Percentiles rank a stretch among this genome's conserved stretches.
These are phyloP conservation scores for Apostichopus californicus DNA, from an alignment of 35 echinoderm and acorn worm species.

Conservation along the genomic window DNA sequence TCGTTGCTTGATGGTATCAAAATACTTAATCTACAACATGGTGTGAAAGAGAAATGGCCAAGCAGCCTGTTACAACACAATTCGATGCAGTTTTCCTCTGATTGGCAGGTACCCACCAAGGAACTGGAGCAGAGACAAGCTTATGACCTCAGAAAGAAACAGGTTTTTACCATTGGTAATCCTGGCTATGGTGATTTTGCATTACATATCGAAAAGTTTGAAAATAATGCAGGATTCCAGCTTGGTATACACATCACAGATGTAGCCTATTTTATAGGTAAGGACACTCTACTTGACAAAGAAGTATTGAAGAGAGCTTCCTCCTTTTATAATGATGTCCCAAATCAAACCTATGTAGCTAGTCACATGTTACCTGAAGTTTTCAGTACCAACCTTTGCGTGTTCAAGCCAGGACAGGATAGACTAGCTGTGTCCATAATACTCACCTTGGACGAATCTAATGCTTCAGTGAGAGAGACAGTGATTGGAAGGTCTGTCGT, in stretches of 20 bases:
- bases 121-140: constrained; percentile 53
- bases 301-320: constrained; percentile 67
- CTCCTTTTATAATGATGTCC: constrained; percentile 65
- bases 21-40: constrained; percentile 75
- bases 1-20: neutral
- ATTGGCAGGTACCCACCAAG: constrained; percentile 65
- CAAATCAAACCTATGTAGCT: neutral
- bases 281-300: constrained; percentile 52
- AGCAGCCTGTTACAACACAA: neutral
- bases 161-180: constrained; percentile 82
- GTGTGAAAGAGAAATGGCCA: constrained; percentile 67
- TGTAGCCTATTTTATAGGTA: constrained; percentile 77
- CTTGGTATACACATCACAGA: constrained; percentile 89
- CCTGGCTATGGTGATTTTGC: constrained; percentile 62
- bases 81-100: neutral
- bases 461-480: neutral
- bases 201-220: constrained; percentile 50
- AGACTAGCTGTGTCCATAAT: constrained; percentile 22
- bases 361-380: constrained; percentile 81
- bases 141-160: constrained; percentile 38
- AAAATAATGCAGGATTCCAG: constrained; percentile 1
- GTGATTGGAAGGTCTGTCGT: neutral
- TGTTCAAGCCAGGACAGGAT: constrained; percentile 43
- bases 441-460: constrained; percentile 4
- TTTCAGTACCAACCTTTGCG: constrained; percentile 65